Base-by-base conservation (phyloP, 2,888 invertebrate species). In the Drosophila mimetica region DNA sequence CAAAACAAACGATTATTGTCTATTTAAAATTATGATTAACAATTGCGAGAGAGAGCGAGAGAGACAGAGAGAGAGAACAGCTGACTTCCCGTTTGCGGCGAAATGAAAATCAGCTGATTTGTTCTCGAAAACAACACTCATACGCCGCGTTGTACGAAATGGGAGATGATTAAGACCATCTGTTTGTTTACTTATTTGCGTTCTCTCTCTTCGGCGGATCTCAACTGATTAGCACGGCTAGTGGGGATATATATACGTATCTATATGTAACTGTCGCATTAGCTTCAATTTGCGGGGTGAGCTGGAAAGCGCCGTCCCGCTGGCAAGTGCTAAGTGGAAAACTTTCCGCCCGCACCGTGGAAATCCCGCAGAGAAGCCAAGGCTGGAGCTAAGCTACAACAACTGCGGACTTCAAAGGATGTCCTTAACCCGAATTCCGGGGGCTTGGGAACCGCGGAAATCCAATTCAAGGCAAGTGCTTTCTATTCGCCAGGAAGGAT, bases 1-100 rank as follows among this genome's bases (percentile, higher is more conserved):
- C 82, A 78, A 81, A 88, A 82, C 74, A 87, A 83, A 88, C 78
- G 80, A 84, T 86, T 79, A 89, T 83, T 79, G 87, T 83, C 83
- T 81, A 83, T 87, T 87, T 85, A 83, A 83, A 88, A 81, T 79
- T 83, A 85, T 89, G 88, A 88, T 81, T 85, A 85, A 88, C 75
- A 48, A 69, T 70, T 28, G 74, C 32, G 37, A 65, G 63, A 55
- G 39, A 9, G 51, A 42, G 59, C 14, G 34, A 34, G n/a, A n/a
- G n/a, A n/a, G n/a, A n/a, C n/a, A n/a, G n/a, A n/a, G n/a, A n/a
- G n/a, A 28, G 25, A 32, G 46, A 80, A 86, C 84, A 84, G 84
- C 84, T 84, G 88, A 82, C 82, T 50, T 41, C 25, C 57, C 60
- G 55, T 71, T 71, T 73, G 79, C 77, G 86, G 83, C 88, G 88